phyloP scores from a whole-genome alignment of 2,888 invertebrate genomes.

The Ennomos erosarius region DNA sequence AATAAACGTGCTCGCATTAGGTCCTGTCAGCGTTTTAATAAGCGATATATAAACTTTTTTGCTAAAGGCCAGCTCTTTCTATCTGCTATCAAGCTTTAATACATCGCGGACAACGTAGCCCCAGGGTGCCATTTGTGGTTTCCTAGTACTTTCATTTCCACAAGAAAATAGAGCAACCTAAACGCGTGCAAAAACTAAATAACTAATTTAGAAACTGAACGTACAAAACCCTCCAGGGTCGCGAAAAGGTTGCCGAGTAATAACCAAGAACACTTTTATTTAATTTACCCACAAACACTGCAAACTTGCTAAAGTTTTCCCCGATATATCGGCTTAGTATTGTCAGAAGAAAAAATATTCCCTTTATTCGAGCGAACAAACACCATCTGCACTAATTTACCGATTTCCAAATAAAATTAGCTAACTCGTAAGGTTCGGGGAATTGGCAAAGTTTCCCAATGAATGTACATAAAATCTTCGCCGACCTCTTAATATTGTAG shows the following conservation, averaged over 20 bases:
- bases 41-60: no score
- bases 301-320: constrained; percentile 13
- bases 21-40: no score
- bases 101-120: no score
- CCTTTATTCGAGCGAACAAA: constrained; percentile 22
- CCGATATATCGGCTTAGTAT: constrained; percentile 15
- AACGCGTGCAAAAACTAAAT: not conserved
- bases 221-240: constrained; percentile 12
- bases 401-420: constrained; percentile 37
- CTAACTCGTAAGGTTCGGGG: constrained; percentile 26
- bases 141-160: constrained; percentile 8
- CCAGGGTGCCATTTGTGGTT: no score
- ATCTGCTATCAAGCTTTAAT: no score
- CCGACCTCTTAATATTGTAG: constrained; percentile 22
- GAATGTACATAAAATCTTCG: constrained; percentile 32
- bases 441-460: constrained; percentile 37
- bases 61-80: no score
- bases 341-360: constrained; percentile 13
- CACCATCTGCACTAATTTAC: constrained; percentile 32
- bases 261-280: constrained; percentile 21
- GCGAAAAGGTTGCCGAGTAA: constrained; percentile 15
- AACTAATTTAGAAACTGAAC: constrained; percentile 4
- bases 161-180: constrained; percentile 10
- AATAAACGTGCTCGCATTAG: no score
- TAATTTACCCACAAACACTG: constrained; percentile 23